Evolutionary conservation across 2,113 vertebrate species (phyloP).

Genomic region (Cyanoliseus patagonus): DNA sequence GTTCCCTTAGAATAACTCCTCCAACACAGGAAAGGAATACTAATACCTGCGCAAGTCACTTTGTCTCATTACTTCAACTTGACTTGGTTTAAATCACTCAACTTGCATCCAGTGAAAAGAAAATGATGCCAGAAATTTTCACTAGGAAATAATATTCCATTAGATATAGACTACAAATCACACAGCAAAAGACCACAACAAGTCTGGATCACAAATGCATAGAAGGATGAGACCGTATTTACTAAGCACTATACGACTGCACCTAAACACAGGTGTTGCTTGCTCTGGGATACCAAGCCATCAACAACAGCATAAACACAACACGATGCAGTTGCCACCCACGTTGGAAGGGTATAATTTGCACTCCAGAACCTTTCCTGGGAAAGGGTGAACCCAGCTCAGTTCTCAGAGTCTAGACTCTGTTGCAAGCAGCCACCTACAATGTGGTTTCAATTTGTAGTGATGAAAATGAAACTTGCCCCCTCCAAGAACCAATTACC

Average conservation of each 20-base stretch:
- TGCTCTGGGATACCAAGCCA: not conserved
- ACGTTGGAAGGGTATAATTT: not conserved
- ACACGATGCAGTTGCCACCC: not conserved
- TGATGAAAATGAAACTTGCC: not conserved
- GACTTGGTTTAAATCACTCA: not conserved
- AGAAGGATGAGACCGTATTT: not conserved
- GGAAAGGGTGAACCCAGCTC: not conserved
- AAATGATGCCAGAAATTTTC: not conserved
- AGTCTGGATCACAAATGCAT: not conserved
- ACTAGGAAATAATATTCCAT: not conserved
- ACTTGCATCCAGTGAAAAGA: not conserved
- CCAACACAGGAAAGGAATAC: not conserved
- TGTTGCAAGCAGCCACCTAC: conserved; percentile 19
- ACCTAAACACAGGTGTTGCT: not conserved
- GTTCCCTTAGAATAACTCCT: not conserved
- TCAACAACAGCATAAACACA: not conserved
- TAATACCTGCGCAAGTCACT: not conserved
- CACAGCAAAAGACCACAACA: not conserved
- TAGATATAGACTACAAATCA: not conserved
- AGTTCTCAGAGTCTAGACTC: not conserved
- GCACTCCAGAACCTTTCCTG: not conserved
- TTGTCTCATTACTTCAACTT: not conserved
- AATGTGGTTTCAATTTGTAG: not conserved
- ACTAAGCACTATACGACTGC: not conserved
- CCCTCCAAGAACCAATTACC: not conserved